Base-by-base conservation (phyloP, 2,888 invertebrate species). In the Ypsolopha scabrella region DNA sequence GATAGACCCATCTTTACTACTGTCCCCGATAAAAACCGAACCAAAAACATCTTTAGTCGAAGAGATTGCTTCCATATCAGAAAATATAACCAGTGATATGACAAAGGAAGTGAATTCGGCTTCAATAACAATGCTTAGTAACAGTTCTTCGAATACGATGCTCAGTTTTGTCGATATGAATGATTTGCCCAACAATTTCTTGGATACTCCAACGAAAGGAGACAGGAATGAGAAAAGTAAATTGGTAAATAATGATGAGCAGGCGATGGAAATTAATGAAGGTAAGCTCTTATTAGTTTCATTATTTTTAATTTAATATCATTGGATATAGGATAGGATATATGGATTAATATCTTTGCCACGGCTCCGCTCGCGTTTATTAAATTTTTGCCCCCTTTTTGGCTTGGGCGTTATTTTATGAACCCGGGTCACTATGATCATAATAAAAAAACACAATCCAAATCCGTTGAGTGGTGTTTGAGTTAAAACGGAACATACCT, bases 211-310 rank as follows among this genome's bases (percentile, higher is more conserved):
- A 6, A 57, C 57, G 0, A 59, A 63, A 53, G 53, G 60, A 0
- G 55, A 55, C 6, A 54, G 43, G 1, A 13, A 34, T 13, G 41
- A 39, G 2, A 11, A 36, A 36, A 35, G 55, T 8, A 58, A 58
- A 34, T 53, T 54, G 0, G 66, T 58, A 4, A 64, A 62, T 11
- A 57, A 61, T 47, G 68, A 68, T 41, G 67, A 72, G 6, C 53
- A 63, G 1, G 51, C 59, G 0, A 73, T 80, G 72, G 74, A 77
- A 41, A 74, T 73, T 55, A 77, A 79, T 63, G 75, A 77, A 65
- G 78, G 79, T 77, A 59, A 45, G 41, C 24, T 24, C 24, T 4
- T 4, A 24, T 24, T 24, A 4, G 24, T 24, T 24, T 4, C 24
- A 24, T 24, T 4, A 3, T 24, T 24, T 24, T 24, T n/a, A n/a